Base-by-base conservation (phyloP, 2,888 invertebrate genomes). In the Coenonympha glycerion region DNA sequence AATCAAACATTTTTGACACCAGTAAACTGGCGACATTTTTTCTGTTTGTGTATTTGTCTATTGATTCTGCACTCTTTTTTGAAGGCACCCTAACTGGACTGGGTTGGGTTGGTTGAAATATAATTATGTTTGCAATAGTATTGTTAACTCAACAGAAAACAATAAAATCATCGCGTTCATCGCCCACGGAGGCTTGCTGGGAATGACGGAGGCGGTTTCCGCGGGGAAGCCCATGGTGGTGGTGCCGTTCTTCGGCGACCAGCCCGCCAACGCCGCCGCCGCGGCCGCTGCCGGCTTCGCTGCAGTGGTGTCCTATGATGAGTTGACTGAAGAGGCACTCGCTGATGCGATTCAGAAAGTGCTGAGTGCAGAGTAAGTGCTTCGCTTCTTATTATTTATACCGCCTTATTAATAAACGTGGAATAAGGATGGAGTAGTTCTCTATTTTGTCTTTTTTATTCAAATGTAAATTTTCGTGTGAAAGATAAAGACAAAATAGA, bases 171-270 rank as follows among this genome's bases (percentile, higher is more conserved):
- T 89, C 47, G 90, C 88, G 0, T 91, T 90, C 61, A 84, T 91
- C 30, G 86, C 88, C 0, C 91, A 91, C 61, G 91, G 90, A 0
- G 91, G 91, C 3, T 78, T 91, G 1, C 73, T 91, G 22, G 90
- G 91, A 28, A 88, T 89, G 70, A 90, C 89, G 0, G 91, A 91
- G 58, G 90, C 90, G 1, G 85, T 90, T 8, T 85, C 90, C 6
- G 88, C 88, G 1, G 91, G 90, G 1, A 90, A 90, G 45, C 91
- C 91, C 2, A 88, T 90, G 74, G 66, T 91, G 45, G 84, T 89
- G 24, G 85, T 91, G 56, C 91, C 91, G 0, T 90, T 91, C 76
- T 91, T 88, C 63, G 91, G 90, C 13, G 91, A 91, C 69, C 91
- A 91, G 71, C 85, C 86, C 6, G 69, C 81, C 22, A 91, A 91